Evolutionary conservation across 2,888 invertebrate genomes (phyloP), one percentile per base, ranked within the genome.

Genomic region (Limenitis camilla): DNA sequence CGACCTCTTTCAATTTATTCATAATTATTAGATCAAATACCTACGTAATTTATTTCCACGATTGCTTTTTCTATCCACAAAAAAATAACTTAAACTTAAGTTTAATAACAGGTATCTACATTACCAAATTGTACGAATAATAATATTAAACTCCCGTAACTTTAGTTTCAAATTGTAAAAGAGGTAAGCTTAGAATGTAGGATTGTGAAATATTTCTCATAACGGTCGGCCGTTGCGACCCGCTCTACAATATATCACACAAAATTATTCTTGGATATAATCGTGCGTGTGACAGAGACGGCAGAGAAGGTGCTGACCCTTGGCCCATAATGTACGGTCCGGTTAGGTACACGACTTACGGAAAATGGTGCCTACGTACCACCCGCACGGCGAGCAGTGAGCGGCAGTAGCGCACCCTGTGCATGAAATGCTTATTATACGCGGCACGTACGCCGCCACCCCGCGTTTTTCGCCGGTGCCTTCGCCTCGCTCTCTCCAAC

Each of bases 381-480:
- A 76, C 80, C 81, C 79, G 80, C 81, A 73, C 72, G 71, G 72
- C 71, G 36, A 43, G 32, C 43, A 19, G 19, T 19, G 19, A 19
- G 19, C 19, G 19, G 19, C 19, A 19, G 19, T 19, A 3, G 19
- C 43, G 43, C 75, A 65, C 81, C 88, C 85, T 84, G 78, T 87
- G 89, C 89, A 89, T 90, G 90, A 89, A 88, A 87, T 89, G 88
- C 88, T 88, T 88, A 88, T 88, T 88, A 88, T 88, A 87, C 88
- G 84, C 83, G 88, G 88, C 89, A 88, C 88, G 88, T 88, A 78
- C 70, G 66, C 70, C 73, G 74, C 80, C 79, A 76, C 81, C 83
- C 81, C 78, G 78, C 80, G 72, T 63, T 63, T 76, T 73, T 76
- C 70, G 71, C 70, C 71, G 63, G 60, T 67, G 65, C 65, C 63